A percentile compares a stretch with the other conserved stretches of the same genome.
Conservation (phyloP, 1,140 invertebrate species). For the Drosophila gunungcola region DNA sequence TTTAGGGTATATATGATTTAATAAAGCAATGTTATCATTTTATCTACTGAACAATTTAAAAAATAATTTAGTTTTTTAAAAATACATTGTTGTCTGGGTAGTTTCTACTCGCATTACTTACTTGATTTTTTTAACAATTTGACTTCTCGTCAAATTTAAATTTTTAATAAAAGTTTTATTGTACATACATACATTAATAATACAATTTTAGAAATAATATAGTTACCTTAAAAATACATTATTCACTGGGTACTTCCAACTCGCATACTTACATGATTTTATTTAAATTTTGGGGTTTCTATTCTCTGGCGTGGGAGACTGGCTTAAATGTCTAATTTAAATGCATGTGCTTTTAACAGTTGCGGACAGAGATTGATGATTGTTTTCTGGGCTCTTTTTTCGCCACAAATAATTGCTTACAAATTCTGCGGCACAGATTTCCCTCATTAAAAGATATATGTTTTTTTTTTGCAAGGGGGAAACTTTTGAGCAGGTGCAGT, state of each 20-base stretch:
- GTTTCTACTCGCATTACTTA: too few relatives aligned
- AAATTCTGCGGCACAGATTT: conserved; percentile 57
- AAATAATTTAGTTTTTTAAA: too few relatives aligned
- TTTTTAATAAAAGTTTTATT: too few relatives aligned
- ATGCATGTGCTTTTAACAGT: conserved; percentile 84
- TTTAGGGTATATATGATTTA: not conserved
- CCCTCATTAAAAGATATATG: conserved; percentile 57
- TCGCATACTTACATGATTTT: not conserved
- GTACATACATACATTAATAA: too few relatives aligned
- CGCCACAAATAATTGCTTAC: conserved; percentile 65
- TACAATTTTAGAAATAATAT: not conserved
- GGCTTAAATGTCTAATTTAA: conserved; percentile 84
- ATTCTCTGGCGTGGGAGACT: conserved; percentile 28
- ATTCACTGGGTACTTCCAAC: not conserved
- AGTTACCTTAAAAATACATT: too few relatives aligned
- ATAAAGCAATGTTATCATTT: not conserved
- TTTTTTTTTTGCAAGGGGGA: not conserved
- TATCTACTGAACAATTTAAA: too few relatives aligned
- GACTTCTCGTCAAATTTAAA: too few relatives aligned
- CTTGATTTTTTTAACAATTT: too few relatives aligned
- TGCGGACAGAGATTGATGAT: conserved; percentile 84
- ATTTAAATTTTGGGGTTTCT: conserved; percentile 17
- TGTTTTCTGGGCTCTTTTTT: conserved; percentile 42
- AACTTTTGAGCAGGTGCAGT: conserved; percentile 59
- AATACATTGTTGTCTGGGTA: too few relatives aligned